Evolutionary conservation across 2,113 vertebrate genomes (phyloP).

Genomic region (Cygnus buccinator): DNA sequence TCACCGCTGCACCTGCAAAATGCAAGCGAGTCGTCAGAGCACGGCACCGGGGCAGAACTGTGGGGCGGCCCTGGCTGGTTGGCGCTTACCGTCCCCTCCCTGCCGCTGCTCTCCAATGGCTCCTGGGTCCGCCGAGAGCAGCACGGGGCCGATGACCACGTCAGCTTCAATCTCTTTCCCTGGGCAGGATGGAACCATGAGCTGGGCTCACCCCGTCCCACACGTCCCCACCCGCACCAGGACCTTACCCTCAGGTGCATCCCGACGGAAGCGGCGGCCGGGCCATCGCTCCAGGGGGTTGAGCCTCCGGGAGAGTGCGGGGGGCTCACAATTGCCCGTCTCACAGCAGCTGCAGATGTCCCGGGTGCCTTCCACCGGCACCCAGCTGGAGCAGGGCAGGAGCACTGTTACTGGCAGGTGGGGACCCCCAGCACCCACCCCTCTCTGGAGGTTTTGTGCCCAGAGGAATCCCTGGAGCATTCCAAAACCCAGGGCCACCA

Average conservation of each 20-base stretch:
- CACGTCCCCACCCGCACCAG: rapidly evolving
- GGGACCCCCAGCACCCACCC: background rate
- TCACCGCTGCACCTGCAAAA: background rate
- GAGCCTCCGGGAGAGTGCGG: background rate
- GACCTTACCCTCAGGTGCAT: background rate
- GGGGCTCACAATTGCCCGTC: background rate
- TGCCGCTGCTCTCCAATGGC: background rate
- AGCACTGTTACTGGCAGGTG: rapidly evolving
- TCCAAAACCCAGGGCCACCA: background rate
- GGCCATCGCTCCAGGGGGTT: background rate
- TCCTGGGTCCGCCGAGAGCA: background rate
- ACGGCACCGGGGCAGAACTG: rapidly evolving
- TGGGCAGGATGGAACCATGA: background rate
- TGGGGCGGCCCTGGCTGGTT: rapidly evolving
- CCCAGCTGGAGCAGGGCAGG: background rate
- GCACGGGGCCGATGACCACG: constrained; percentile 19
- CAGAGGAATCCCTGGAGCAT: background rate
- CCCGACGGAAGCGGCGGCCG: background rate
- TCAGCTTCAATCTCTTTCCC: background rate
- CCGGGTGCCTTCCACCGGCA: constrained; percentile 25
- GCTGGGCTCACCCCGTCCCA: rapidly evolving
- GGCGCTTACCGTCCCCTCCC: background rate
- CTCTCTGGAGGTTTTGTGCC: background rate
- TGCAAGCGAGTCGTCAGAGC: background rate
- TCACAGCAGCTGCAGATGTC: constrained; percentile 62